Conservation (phyloP, 2,888 invertebrate species). For the Scaptomyza flava region DNA sequence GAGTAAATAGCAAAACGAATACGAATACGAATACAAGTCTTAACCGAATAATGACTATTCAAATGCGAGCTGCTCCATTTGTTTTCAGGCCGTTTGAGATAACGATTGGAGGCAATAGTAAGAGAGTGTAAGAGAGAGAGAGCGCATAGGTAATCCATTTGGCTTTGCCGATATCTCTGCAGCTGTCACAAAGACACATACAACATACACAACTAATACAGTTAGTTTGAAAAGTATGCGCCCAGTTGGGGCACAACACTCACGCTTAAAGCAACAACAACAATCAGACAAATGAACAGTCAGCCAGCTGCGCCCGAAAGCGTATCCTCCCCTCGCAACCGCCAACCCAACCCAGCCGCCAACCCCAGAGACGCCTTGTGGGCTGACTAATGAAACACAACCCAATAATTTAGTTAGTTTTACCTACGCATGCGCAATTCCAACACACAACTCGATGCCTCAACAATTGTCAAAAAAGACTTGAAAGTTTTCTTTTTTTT, state of each 20-base stretch:
- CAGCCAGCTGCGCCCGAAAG: conserved; percentile 30
- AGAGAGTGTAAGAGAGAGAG: conserved; percentile 28
- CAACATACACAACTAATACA: conserved; percentile 35
- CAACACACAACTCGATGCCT: conserved; percentile 52
- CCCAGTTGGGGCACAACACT: conserved; percentile 48
- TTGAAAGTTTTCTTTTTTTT: neutral
- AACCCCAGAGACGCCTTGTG: conserved; percentile 39
- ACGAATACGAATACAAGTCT: conserved; percentile 15
- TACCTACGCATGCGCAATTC: conserved; percentile 79
- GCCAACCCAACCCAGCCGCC: neutral
- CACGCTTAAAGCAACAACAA: conserved; percentile 6
- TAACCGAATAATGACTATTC: conserved; percentile 62
- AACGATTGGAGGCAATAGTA: conserved; percentile 26
- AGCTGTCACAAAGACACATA: conserved; percentile 63
- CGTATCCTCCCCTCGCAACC: too few relatives aligned
- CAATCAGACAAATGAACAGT: conserved; percentile 22
- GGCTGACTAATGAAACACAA: conserved; percentile 77
- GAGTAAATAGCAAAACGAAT: conserved; percentile 26
- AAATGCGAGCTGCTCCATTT: conserved; percentile 74
- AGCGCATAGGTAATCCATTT: conserved; percentile 69
- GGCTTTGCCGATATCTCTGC: conserved; percentile 71
- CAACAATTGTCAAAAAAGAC: conserved; percentile 51
- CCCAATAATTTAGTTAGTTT: conserved; percentile 76
- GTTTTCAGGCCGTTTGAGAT: conserved; percentile 61
- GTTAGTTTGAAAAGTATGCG: conserved; percentile 68